These are phyloP conservation scores for Dione juno DNA, from an alignment of 2,888 invertebrate species.

Conservation along the genomic window DNA sequence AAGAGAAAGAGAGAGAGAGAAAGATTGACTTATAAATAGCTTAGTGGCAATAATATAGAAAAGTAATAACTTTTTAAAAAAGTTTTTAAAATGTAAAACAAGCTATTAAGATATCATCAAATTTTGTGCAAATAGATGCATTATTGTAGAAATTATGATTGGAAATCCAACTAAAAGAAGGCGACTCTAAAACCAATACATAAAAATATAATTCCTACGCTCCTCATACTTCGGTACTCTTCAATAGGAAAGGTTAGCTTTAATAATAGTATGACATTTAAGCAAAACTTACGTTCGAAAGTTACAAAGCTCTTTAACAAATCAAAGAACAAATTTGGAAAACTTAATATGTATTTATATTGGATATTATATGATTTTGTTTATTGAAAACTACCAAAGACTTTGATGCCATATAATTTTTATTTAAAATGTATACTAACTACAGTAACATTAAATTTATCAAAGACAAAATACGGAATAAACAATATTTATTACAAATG, in stretches of 20 bases:
- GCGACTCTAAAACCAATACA: background rate
- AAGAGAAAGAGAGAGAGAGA: slow-evolving; percentile 48
- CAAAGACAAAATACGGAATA: background rate
- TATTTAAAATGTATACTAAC: background rate
- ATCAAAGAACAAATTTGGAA: slow-evolving; percentile 54
- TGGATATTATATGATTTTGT: slow-evolving; percentile 58
- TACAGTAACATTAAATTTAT: background rate
- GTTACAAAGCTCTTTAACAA: slow-evolving; percentile 52
- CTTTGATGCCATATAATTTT: background rate
- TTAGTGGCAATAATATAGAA: too few relatives aligned
- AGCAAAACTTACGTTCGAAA: slow-evolving; percentile 53
- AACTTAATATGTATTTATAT: slow-evolving; percentile 55
- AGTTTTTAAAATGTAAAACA: background rate
- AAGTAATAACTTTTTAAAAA: background rate
- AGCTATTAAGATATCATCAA: background rate
- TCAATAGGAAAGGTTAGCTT: slow-evolving; percentile 39
- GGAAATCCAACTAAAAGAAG: background rate
- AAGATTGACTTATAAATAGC: slow-evolving; percentile 5
- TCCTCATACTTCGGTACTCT: too few relatives aligned
- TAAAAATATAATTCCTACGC: too few relatives aligned
- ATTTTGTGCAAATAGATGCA: background rate
- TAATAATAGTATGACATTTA: slow-evolving; percentile 47
- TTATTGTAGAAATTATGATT: slow-evolving; percentile 11
- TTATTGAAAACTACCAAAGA: slow-evolving; percentile 33
- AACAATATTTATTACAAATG: background rate